phyloP scores from a whole-genome alignment of 2,888 invertebrate genomes.

The Chamaedrilus cognettii region DNA sequence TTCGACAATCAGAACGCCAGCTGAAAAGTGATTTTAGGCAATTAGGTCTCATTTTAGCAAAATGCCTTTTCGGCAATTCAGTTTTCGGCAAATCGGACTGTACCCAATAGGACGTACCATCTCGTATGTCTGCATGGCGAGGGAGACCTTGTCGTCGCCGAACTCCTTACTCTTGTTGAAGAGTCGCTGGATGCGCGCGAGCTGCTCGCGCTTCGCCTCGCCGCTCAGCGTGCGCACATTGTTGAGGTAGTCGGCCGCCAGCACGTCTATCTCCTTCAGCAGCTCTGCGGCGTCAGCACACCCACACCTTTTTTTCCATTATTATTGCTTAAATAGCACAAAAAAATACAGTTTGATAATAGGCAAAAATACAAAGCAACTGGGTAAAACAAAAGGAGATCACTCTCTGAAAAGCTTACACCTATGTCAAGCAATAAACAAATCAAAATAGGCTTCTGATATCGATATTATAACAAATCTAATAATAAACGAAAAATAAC shows the following conservation, averaged over 20 bases:
- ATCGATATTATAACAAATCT: too few relatives aligned
- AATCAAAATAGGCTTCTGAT: too few relatives aligned
- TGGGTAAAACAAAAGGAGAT: too few relatives aligned
- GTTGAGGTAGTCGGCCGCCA: slow-evolving; percentile 79
- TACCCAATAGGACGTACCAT: slow-evolving; percentile 62
- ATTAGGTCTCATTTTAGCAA: slow-evolving; percentile 7
- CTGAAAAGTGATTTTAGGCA: too few relatives aligned
- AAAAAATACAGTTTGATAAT: neutral
- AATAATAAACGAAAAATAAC: too few relatives aligned
- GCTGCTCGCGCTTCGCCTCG: slow-evolving; percentile 81
- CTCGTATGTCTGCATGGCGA: slow-evolving; percentile 98
- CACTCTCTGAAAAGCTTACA: too few relatives aligned
- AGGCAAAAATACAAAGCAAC: neutral
- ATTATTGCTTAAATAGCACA: neutral
- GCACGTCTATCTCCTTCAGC: slow-evolving; percentile 83
- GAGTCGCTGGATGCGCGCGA: slow-evolving; percentile 76
- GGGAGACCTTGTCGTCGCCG: slow-evolving; percentile 95
- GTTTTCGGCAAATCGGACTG: too few relatives aligned
- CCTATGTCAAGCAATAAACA: too few relatives aligned
- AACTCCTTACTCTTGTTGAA: slow-evolving; percentile 95
- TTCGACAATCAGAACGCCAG: too few relatives aligned
- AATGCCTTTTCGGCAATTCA: too few relatives aligned
- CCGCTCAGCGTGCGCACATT: slow-evolving; percentile 72
- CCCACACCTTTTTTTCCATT: neutral
- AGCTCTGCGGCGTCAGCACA: slow-evolving; percentile 59